These are phyloP conservation scores for Poicephalus gulielmi DNA, from an alignment of 2,113 vertebrate species.

Conservation along the genomic window DNA sequence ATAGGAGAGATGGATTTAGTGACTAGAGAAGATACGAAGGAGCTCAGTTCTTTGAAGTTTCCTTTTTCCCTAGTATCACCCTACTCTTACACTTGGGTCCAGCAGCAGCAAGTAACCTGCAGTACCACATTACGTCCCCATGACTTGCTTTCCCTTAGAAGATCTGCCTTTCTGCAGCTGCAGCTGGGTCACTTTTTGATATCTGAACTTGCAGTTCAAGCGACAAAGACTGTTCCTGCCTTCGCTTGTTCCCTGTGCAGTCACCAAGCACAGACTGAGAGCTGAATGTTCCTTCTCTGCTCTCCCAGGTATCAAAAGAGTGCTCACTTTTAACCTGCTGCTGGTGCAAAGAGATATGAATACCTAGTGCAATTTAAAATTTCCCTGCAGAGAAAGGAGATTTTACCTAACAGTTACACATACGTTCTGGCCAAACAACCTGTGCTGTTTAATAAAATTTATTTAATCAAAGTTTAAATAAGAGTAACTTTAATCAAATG, in stretches of 20 bases:
- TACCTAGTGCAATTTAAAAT: neutral
- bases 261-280: neutral
- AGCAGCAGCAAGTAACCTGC: neutral
- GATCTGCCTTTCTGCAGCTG: neutral
- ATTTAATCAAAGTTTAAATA: neutral
- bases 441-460: neutral
- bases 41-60: neutral
- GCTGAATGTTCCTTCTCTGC: neutral
- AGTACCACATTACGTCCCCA: neutral
- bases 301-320: neutral
- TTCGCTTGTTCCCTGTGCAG: neutral
- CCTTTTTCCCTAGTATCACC: neutral
- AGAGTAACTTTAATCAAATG: neutral
- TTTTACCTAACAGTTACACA: neutral
- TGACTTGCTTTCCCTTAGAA: neutral
- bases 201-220: neutral
- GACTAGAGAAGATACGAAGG: neutral
- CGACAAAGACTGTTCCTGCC: neutral
- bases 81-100: neutral
- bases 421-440: neutral
- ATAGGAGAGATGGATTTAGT: neutral
- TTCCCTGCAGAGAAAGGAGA: neutral
- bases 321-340: neutral
- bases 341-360: neutral
- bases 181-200: neutral